Conservation (phyloP, 2,797 vertebrate species). For the Macropodus opercularis region DNA sequence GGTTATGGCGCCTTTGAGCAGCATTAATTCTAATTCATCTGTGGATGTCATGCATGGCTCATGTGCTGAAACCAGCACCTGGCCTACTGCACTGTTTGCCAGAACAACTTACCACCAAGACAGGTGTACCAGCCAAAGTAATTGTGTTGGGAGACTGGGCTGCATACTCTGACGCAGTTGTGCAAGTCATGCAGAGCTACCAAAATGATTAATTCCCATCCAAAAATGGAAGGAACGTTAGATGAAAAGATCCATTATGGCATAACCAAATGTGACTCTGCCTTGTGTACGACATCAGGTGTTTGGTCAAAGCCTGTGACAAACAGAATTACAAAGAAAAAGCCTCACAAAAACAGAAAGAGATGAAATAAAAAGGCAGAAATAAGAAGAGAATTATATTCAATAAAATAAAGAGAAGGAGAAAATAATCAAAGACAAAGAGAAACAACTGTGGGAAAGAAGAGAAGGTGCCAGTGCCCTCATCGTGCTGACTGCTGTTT, state of each 20-base stretch:
- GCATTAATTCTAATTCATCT: constrained; percentile 9
- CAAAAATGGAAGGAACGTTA: background rate
- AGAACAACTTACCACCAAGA: background rate
- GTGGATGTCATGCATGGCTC: constrained; percentile 15
- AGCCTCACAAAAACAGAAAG: background rate
- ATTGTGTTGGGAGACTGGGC: background rate
- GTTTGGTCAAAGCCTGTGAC: background rate
- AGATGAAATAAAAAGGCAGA: background rate
- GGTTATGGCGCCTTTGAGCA: background rate
- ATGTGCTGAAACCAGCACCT: constrained; percentile 27
- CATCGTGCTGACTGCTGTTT: constrained; percentile 61
- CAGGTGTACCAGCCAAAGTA: background rate
- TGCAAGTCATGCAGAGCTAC: background rate
- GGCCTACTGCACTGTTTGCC: constrained; percentile 11
- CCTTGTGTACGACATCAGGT: background rate
- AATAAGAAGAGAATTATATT: background rate
- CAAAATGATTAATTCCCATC: background rate
- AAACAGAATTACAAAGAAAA: background rate
- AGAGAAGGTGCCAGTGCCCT: constrained; percentile 42
- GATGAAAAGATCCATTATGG: background rate
- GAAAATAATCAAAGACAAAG: background rate
- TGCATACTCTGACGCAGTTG: background rate
- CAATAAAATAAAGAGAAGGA: background rate
- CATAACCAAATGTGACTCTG: background rate
- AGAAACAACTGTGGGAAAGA: constrained; percentile 5